Base-by-base conservation (phyloP, 2,888 invertebrate genomes). In the Chloroclysta siterata region DNA sequence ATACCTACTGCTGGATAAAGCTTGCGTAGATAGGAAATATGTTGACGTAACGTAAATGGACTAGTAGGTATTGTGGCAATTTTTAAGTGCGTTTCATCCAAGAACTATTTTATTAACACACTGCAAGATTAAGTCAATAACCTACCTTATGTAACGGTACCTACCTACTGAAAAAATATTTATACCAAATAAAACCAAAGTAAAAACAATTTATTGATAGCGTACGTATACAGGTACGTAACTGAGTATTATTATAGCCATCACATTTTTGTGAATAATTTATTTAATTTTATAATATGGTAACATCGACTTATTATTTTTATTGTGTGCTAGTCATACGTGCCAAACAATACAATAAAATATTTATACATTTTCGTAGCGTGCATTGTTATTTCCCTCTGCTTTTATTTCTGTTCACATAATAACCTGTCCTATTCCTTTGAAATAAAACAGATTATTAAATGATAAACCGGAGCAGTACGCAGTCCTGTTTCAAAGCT, bases 331-430 rank as follows among this genome's bases (percentile, higher is more conserved):
- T 53, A 53, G 17, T 33, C 60, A 60, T 60, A 54, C 36, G 65
- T 68, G 65, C 61, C 68, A 68, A 58, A 61, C 0, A 11, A 39
- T 59, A 56, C 54, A 68, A 65, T 63, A 60, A 64, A 64, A 54
- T 52, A 22, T 53, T 60, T 29, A 28, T 57, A 17, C 57, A 44
- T 39, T 39, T 11, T 33, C 14, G 41, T 42, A 42, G 41, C 11
- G 50, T 63, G 39, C 44, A 44, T 50, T 50, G 50, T 54, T 51
- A 13, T 36, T 60, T 54, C 46, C 53, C 48, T 11, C 22, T 3
- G 3, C 36, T 2, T 36, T 36, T 8, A 33, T 39, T 39, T 39
- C 11, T 10, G 1, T 39, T 22, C 22, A 22, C 36, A 39, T 33
- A 39, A 33, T 33, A 11, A 39, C 11, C 36, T 39, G 4, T 11